A percentile compares a stretch with the other conserved stretches of the same genome.
These are phyloP conservation scores for Dreissena rostriformis DNA, from an alignment of 1,140 invertebrate genomes.

Conservation along the genomic window DNA sequence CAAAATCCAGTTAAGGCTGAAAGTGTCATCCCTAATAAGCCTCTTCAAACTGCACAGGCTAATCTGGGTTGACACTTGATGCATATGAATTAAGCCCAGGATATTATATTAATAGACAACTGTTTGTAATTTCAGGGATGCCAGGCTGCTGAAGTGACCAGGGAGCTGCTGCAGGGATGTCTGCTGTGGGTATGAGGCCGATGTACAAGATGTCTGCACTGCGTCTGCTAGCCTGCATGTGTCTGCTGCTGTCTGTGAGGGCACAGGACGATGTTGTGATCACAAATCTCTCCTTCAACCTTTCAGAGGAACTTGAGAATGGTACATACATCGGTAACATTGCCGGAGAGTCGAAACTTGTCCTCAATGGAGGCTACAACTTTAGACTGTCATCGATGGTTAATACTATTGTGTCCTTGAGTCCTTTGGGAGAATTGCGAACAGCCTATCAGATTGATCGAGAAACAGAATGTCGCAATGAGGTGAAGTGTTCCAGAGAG, in stretches of 20 bases:
- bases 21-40: too few relatives aligned
- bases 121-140: conserved; percentile 21
- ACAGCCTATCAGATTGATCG: conserved; percentile 41
- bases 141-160: not conserved
- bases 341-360: conserved; percentile 47
- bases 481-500: conserved; percentile 11
- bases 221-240: too few relatives aligned
- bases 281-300: not conserved
- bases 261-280: too few relatives aligned
- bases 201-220: too few relatives aligned
- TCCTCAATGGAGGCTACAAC: conserved; percentile 24
- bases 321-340: conserved; percentile 51
- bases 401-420: conserved; percentile 25
- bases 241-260: too few relatives aligned
- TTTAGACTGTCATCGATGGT: conserved; percentile 18
- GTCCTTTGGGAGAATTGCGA: conserved; percentile 50
- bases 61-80: too few relatives aligned
- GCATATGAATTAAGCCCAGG: not conserved
- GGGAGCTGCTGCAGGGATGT: too few relatives aligned
- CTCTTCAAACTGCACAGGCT: too few relatives aligned
- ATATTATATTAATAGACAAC: conserved; percentile 29
- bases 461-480: conserved; percentile 38
- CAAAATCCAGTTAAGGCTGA: too few relatives aligned
- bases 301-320: conserved; percentile 35
- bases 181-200: too few relatives aligned